These are phyloP conservation scores for zebrafish (Danio rerio) DNA, from an alignment of 2,113 vertebrate species.

Conservation along the genomic window GRCz12tu NC_133200.1:8948001-8948500, in stretches of 20 bases:
- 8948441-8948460: slow-evolving; percentile 7
- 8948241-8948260: slow-evolving; percentile 45
- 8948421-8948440: background rate
- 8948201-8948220: background rate
- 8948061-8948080: slow-evolving; percentile 75
- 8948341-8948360: slow-evolving; percentile 2
- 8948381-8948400: background rate
- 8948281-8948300: background rate
- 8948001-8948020: background rate
- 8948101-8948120: slow-evolving; percentile 76
- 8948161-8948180: too few species aligned
- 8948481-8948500: slow-evolving; percentile 76
- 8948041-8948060: slow-evolving; percentile 69
- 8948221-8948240: background rate
- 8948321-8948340: slow-evolving; percentile 42
- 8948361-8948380: slow-evolving; percentile 52
- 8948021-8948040: background rate
- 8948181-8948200: background rate
- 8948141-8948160: background rate
- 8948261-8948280: background rate
- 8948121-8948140: slow-evolving; percentile 68
- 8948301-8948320: slow-evolving; percentile 51
- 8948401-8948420: background rate
- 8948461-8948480: slow-evolving; percentile 78
- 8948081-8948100: slow-evolving; percentile 83